phyloP scores from a whole-genome alignment of 2,113 vertebrate species.

The Gopherus flavomarginatus region DNA sequence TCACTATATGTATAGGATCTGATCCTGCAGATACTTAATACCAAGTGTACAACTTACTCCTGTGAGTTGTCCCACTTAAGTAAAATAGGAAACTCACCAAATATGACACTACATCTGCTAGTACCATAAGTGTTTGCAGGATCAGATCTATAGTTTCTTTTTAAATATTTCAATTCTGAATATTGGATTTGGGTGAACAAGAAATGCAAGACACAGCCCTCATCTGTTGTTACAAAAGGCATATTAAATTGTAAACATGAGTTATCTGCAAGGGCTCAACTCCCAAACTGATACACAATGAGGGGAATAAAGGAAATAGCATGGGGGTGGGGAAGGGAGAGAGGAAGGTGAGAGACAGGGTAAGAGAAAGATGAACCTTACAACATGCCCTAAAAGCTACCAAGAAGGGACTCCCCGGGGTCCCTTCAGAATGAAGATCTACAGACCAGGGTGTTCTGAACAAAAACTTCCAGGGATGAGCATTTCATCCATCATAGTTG shows the following conservation, averaged over 20 bases:
- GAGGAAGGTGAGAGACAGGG: not conserved
- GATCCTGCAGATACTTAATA: too few species aligned
- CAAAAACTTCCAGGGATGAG: not conserved
- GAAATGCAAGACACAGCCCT: not conserved
- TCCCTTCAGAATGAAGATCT: not conserved
- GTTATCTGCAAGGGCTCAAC: not conserved
- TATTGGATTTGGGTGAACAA: not conserved
- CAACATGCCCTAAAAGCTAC: not conserved
- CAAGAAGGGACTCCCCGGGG: not conserved
- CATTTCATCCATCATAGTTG: not conserved
- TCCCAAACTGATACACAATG: not conserved
- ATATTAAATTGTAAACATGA: too few species aligned
- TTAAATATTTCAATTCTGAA: not conserved
- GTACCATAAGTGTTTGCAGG: not conserved
- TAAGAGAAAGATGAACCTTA: not conserved
- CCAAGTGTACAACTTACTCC: not conserved
- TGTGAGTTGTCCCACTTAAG: not conserved
- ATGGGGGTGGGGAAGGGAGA: not conserved
- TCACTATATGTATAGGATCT: not conserved
- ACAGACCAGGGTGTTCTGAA: accelerated
- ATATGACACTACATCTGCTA: not conserved
- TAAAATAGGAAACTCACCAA: not conserved
- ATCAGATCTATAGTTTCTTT: not conserved
- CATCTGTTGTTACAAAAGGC: not conserved
- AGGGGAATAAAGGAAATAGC: not conserved